Evolutionary conservation across 2,113 vertebrate genomes (phyloP).

Genomic region (Pygoscelis adeliae): DNA sequence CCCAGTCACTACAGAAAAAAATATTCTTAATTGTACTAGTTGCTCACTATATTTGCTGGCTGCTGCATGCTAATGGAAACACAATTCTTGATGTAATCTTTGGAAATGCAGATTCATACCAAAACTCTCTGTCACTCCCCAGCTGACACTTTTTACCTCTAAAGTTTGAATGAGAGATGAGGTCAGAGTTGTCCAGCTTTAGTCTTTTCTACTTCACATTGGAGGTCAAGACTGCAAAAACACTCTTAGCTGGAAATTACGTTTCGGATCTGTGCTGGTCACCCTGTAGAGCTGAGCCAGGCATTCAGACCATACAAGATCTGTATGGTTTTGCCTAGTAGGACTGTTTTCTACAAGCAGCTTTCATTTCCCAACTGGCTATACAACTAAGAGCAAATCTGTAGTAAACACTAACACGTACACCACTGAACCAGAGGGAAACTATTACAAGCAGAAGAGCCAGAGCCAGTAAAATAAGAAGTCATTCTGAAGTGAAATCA

Average conservation of each 20-base stretch:
- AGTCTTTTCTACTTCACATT: neutral
- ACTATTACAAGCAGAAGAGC: neutral
- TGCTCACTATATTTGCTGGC: neutral
- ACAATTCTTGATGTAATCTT: neutral
- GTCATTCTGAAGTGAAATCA: neutral
- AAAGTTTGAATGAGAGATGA: neutral
- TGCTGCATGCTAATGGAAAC: neutral
- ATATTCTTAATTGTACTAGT: no score
- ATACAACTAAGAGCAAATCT: neutral
- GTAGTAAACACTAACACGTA: neutral
- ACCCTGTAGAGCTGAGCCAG: neutral
- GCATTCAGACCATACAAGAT: neutral
- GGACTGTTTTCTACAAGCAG: neutral
- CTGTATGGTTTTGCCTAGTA: neutral
- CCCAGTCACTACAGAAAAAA: neutral
- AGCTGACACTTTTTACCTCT: neutral
- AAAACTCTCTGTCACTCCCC: neutral
- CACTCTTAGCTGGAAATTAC: neutral
- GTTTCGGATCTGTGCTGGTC: neutral
- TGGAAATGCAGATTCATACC: neutral
- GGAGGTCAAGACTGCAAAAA: neutral
- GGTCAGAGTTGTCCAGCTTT: neutral
- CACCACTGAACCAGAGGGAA: neutral
- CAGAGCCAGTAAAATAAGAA: neutral
- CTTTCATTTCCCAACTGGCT: neutral